phyloP scores from a whole-genome alignment of 2,888 invertebrate genomes.

The Petrolisthes manimaculis region DNA sequence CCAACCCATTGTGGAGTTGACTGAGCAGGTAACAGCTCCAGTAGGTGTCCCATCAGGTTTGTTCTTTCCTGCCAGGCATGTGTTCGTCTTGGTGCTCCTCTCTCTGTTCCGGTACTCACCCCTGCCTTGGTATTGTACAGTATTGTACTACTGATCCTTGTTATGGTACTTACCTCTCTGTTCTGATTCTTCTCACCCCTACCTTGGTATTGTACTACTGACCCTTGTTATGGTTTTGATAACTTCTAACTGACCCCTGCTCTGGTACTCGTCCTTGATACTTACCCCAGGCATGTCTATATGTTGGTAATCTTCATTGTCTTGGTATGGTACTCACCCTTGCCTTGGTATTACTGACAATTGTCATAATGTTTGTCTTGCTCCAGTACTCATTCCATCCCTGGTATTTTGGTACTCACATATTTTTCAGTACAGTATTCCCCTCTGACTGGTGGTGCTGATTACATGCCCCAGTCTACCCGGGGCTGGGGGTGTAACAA shows the following conservation, averaged over 20 bases:
- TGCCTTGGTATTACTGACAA: no score
- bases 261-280: background rate
- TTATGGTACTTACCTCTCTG: no score
- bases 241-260: background rate
- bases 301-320: no score
- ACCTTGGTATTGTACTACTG: background rate
- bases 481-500: no score
- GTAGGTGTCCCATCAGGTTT: constrained; percentile 30
- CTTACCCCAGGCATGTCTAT: no score
- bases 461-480: no score
- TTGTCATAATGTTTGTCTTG: no score
- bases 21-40: constrained; percentile 47
- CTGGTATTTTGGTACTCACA: no score
- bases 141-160: background rate
- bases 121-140: background rate
- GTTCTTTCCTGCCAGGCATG: background rate
- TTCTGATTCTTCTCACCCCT: background rate
- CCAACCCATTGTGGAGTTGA: constrained; percentile 48
- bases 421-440: no score
- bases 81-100: background rate
- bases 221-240: background rate
- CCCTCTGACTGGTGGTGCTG: no score
- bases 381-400: no score
- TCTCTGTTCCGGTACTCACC: background rate
- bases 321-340: no score